Evolutionary conservation across 1,140 invertebrate genomes (phyloP), one percentile per base, ranked within the genome.

Genomic region (Penaeus indicus): DNA sequence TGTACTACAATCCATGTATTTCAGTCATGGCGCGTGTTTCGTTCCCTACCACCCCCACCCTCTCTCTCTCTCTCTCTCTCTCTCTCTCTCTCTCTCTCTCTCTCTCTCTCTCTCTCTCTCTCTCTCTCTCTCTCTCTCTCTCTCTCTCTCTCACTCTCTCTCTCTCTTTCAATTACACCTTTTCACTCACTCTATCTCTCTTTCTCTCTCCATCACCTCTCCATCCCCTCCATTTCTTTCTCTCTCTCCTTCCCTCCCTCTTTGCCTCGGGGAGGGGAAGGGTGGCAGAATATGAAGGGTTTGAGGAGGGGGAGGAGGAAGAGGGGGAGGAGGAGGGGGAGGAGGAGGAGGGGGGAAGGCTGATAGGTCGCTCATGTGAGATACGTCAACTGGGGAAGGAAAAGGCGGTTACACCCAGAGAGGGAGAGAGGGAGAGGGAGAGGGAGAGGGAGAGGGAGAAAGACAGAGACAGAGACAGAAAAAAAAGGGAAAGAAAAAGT

Each of bases 61-160:
- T 16, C 3, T 27, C 60, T 25, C 19, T n/a, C 19, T 54, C 21
- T 25, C 27, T 81, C 21, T 61, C 61, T 25, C 42, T 81, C 60
- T 25, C 54, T 81, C 60, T 62, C 79, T 81, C 54, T 61, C 47
- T 61, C 79, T 60, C 42, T 62, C 47, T 32, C 54, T 81, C 54
- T 32, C 32, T 32, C 54, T 61, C 79, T 62, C 60, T 62, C 79
- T 78, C 11, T 72, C 54, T 38, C n/a, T n/a, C 32, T 25, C 32
- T 72, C 32, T 72, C n/a, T 32, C 32, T 32, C 32, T 72, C 67
- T 32, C 32, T 32, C 67, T 72, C 67, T 72, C 67, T 32, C 18
- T 72, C 32, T 25, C 32, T 72, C n/a, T 72, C 32, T 79, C 22
- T 47, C 77, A 54, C 25, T 69, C 11, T 32, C 22, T 69, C 67